Evolutionary conservation across 1,140 invertebrate species (phyloP), one percentile per base, ranked within the genome.

Genomic region (Penaeus indicus): DNA sequence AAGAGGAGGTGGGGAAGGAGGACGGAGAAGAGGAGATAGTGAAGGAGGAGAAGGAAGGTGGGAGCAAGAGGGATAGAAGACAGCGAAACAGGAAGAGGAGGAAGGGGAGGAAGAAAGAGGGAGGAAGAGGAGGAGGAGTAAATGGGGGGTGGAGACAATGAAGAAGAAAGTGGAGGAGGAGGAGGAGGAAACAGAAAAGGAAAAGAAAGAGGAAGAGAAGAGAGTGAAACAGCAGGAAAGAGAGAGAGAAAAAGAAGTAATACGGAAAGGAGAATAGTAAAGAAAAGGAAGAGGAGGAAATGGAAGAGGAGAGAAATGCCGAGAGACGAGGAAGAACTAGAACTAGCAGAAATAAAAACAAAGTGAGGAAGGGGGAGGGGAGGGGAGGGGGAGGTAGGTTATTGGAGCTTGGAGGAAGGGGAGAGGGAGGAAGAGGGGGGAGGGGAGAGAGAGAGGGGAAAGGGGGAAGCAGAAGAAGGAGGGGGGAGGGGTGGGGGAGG

Each of bases 301-400:
- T 1, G 18, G 67, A 69, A 21, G 47, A 61, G 69, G 60, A 22
- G n/a, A 64, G 32, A n/a, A 16, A 27, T 47, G 67, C 7, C 7
- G 42, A 3, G n/a, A 0, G 38, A 7, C 32, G 67, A 22, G 32
- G 16, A 27, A 13, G 63, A 22, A 18, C 32, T 11, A 38, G 42
- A n/a, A 18, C n/a, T n/a, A 64, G 63, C n/a, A 64, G 63, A 83
- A 60, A 63, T 25, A 63, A 38, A 83, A 25, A 63, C 22, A 83
- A 60, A 83, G 81, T 38, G 81, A 83, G 54, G 38, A 27, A 84
- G n/a, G 32, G 21, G 32, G 82, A 84, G 63, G 19, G 22, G 32
- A 62, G 63, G n/a, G 54, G 64, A 69, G 69, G 60, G 64, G 67
- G 83, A 85, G 21, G 38, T 64, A 22, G 16, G 38, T 10, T 21